Evolutionary conservation across 2,888 invertebrate species (phyloP), one percentile per base, ranked within the genome.

Genomic region (Operophtera brumata): DNA sequence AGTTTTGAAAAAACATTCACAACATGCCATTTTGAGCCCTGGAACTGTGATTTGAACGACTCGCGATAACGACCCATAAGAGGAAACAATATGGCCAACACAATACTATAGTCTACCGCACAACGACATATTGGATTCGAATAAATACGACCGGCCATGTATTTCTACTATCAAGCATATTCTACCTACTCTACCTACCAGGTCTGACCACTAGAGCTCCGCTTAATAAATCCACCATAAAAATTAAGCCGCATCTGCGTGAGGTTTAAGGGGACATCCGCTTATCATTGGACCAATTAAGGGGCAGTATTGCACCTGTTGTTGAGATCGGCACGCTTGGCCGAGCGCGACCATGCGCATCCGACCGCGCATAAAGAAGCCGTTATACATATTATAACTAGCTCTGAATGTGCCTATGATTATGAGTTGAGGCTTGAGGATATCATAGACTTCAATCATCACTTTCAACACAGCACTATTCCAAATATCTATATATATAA

Each of bases 251-350:
- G 13, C 48, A 47, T 52, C 51, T 51, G 53, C 50, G 34, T 42
- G 14, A 49, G 49, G 45, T 55, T 54, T 58, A 57, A 58, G 62
- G 57, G 55, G 54, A 62, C 57, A 59, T 61, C 61, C 56, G 54
- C 59, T 51, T 34, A 57, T 57, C 56, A 49, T 51, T 51, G 35
- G 28, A 47, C 49, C 65, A 59, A 62, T 65, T 62, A 65, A 56
- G 57, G 57, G 51, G 61, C 55, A 57, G 77, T 83, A 83, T 77
- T 72, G 82, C 82, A 85, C 84, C 82, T 84, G 81, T 61, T 62
- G 66, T 61, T 63, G 66, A 59, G 69, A 71, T 68, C 54, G 77
- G 61, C 73, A 75, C 72, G 83, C 77, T 72, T 59, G 56, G 70
- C 67, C 60, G 66, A 81, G 78, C 84, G 69, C 71, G 70, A 73